Conservation (phyloP, 2,797 vertebrate species). For the Setipinna tenuifilis region DNA sequence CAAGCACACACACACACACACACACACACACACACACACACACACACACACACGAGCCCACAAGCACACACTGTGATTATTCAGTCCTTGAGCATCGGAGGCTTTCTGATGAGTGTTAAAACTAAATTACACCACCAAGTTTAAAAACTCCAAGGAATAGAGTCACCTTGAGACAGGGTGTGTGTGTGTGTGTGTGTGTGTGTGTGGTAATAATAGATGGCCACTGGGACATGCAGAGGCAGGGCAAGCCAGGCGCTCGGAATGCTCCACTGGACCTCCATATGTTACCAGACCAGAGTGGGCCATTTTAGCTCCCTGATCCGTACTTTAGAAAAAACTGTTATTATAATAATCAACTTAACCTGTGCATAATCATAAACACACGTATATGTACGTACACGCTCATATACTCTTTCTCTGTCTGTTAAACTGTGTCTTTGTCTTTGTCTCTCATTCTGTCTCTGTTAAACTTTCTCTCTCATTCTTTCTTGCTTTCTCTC, state of each 20-base stretch:
- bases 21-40: no score
- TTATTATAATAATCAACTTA: constrained; percentile 3
- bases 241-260: not conserved
- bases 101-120: constrained; percentile 4
- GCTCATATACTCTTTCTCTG: not conserved
- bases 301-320: not conserved
- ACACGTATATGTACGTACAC: constrained; percentile 27
- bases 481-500: not conserved
- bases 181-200: not conserved
- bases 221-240: not conserved
- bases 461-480: no score
- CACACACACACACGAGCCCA: no score
- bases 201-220: constrained; percentile 1
- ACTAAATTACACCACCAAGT: not conserved
- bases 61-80: not conserved
- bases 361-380: not conserved
- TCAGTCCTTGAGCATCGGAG: not conserved
- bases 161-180: constrained; percentile 1
- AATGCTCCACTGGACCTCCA: not conserved
- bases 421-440: no score
- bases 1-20: no score
- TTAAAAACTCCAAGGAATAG: not conserved
- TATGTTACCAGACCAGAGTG: not conserved
- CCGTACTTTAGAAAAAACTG: not conserved
- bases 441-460: no score